Conservation (phyloP, 2,888 invertebrate genomes). For the Lobophora halterata region DNA sequence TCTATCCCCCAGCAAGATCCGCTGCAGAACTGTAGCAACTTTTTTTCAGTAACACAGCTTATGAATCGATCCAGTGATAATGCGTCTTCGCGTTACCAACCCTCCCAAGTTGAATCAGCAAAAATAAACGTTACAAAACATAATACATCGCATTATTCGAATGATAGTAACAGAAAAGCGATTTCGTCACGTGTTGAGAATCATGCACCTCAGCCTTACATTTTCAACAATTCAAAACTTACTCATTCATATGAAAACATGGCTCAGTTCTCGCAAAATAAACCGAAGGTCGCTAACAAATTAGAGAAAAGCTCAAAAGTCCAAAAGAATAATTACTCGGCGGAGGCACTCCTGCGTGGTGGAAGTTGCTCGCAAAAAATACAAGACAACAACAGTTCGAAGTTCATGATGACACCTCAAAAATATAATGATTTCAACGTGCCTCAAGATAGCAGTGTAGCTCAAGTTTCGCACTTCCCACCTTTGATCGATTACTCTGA, state of each 20-base stretch:
- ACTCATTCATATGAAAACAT: constrained; percentile 56
- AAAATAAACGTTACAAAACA: constrained; percentile 56
- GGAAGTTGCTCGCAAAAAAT: constrained; percentile 63
- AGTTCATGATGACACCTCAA: constrained; percentile 59
- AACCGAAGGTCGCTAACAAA: constrained; percentile 56
- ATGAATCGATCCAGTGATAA: constrained; percentile 72
- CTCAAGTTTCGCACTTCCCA: constrained; percentile 74
- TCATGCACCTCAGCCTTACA: constrained; percentile 59
- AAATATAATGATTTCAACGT: constrained; percentile 65
- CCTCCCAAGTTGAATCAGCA: constrained; percentile 47
- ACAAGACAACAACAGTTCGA: constrained; percentile 55
- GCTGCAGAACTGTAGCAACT: constrained; percentile 69
- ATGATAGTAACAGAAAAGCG: constrained; percentile 56
- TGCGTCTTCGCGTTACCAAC: constrained; percentile 58
- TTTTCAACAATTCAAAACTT: constrained; percentile 61
- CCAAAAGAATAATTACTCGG: constrained; percentile 72
- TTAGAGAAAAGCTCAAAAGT: constrained; percentile 60
- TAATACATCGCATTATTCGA: constrained; percentile 48
- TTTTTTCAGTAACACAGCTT: constrained; percentile 71
- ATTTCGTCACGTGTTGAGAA: constrained; percentile 54
- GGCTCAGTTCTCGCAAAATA: constrained; percentile 54
- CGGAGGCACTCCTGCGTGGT: constrained; percentile 67
- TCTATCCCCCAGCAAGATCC: constrained; percentile 50
- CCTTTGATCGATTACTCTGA: constrained; percentile 71
- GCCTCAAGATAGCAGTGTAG: constrained; percentile 62